Conservation (phyloP, 2,888 invertebrate genomes). For the Sarcophaga variegata region DNA sequence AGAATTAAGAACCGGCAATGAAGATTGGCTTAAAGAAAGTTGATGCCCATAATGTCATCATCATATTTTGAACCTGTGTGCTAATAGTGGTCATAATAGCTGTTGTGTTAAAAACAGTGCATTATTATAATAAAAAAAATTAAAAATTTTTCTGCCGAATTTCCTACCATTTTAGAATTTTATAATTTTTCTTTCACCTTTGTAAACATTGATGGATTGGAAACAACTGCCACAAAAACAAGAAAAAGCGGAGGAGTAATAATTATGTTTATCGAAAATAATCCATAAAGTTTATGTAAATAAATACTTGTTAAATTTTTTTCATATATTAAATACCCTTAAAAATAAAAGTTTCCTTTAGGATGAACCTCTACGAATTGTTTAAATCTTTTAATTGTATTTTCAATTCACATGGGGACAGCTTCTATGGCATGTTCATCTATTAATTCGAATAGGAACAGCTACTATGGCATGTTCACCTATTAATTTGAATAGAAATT, state of each 20-base stretch:
- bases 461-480: too few relatives aligned
- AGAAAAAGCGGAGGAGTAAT: background rate
- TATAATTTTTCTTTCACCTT: background rate
- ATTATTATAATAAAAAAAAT: constrained; percentile 20
- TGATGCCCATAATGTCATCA: constrained; percentile 13
- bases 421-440: too few relatives aligned
- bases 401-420: too few relatives aligned
- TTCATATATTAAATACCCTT: constrained; percentile 22
- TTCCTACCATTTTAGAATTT: constrained; percentile 24
- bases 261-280: background rate
- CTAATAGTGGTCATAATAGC: constrained; percentile 19
- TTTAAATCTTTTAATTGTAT: background rate
- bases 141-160: constrained; percentile 7
- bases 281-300: constrained; percentile 33
- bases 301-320: constrained; percentile 15
- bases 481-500: too few relatives aligned
- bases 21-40: background rate
- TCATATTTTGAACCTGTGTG: constrained; percentile 21
- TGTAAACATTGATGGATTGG: background rate
- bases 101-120: constrained; percentile 12
- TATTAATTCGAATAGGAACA: too few relatives aligned
- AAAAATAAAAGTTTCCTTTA: constrained; percentile 45
- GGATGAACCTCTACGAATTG: background rate
- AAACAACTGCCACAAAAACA: background rate
- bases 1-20: constrained; percentile 65